phyloP scores from a whole-genome alignment of 2,888 invertebrate genomes.

The Dicroscelio sp. region DNA sequence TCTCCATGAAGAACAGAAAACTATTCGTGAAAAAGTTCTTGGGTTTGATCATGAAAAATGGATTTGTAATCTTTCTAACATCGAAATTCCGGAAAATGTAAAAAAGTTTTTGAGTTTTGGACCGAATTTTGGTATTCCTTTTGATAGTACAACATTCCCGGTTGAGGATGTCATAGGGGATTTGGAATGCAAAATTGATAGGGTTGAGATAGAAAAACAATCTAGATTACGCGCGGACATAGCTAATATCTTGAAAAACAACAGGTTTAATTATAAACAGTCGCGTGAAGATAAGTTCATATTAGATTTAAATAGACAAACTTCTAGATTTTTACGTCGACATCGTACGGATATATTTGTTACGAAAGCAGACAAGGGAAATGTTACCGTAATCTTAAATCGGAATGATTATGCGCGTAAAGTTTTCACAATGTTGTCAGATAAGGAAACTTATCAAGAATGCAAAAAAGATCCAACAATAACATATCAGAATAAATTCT shows the following conservation, averaged over 20 bases:
- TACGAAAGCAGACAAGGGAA: too few relatives aligned
- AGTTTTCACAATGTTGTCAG: too few relatives aligned
- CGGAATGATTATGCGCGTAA: too few relatives aligned
- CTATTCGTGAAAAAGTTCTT: not conserved
- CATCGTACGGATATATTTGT: too few relatives aligned
- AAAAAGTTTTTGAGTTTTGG: not conserved
- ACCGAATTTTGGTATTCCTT: not conserved
- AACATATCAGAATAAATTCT: too few relatives aligned
- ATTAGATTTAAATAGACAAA: too few relatives aligned
- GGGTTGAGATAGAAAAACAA: not conserved
- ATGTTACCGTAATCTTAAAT: too few relatives aligned
- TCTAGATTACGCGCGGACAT: not conserved
- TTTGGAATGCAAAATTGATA: not conserved
- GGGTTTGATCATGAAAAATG: not conserved
- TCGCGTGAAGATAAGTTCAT: too few relatives aligned
- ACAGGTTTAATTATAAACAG: not conserved
- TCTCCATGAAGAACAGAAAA: constrained; percentile 68
- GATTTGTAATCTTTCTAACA: not conserved
- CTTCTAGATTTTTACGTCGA: too few relatives aligned
- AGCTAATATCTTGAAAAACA: not conserved
- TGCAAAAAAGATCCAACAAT: too few relatives aligned
- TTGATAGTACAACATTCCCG: not conserved
- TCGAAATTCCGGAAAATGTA: not conserved
- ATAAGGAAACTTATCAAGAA: too few relatives aligned
- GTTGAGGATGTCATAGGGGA: not conserved